Conservation (phyloP, 2,888 invertebrate species). For the Acrocyrtus sp. region DNA sequence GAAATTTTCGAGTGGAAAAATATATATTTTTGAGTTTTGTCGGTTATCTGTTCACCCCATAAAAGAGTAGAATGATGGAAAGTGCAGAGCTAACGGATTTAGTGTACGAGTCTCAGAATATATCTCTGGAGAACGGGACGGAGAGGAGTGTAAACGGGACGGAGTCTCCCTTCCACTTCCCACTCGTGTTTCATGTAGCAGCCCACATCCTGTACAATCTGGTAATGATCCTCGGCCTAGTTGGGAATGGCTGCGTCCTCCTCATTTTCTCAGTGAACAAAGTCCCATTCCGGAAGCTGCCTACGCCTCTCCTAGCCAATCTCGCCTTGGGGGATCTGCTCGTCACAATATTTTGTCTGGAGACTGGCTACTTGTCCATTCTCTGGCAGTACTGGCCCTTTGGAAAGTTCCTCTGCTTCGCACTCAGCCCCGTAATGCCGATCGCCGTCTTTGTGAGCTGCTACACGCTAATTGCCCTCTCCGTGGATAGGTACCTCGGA, state of each 20-base stretch:
- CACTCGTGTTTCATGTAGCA: constrained; percentile 13
- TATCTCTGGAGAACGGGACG: too few species aligned
- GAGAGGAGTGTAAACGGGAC: too few species aligned
- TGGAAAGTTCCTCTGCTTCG: constrained; percentile 80
- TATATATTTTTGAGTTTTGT: too few species aligned
- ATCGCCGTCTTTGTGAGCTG: constrained; percentile 75
- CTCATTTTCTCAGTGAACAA: constrained; percentile 15
- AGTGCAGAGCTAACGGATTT: too few species aligned
- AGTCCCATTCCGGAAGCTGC: constrained; percentile 25
- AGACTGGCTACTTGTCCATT: constrained; percentile 85
- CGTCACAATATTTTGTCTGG: constrained; percentile 89
- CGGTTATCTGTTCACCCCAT: too few species aligned
- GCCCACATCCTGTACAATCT: constrained; percentile 43
- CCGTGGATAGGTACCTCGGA: constrained; percentile 87
- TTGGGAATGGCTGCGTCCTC: constrained; percentile 43
- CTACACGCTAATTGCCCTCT: constrained; percentile 90
- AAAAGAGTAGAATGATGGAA: too few species aligned
- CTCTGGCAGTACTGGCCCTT: constrained; percentile 87
- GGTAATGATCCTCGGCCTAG: constrained; percentile 29
- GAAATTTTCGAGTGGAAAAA: too few species aligned
- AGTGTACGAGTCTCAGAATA: too few species aligned
- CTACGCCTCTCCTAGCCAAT: constrained; percentile 76
- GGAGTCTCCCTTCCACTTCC: constrained; percentile 31
- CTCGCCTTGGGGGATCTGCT: constrained; percentile 89
- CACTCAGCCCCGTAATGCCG: constrained; percentile 64